Evolutionary conservation across 2,797 vertebrate species (phyloP).

Genomic region (Mus spretus): DNA sequence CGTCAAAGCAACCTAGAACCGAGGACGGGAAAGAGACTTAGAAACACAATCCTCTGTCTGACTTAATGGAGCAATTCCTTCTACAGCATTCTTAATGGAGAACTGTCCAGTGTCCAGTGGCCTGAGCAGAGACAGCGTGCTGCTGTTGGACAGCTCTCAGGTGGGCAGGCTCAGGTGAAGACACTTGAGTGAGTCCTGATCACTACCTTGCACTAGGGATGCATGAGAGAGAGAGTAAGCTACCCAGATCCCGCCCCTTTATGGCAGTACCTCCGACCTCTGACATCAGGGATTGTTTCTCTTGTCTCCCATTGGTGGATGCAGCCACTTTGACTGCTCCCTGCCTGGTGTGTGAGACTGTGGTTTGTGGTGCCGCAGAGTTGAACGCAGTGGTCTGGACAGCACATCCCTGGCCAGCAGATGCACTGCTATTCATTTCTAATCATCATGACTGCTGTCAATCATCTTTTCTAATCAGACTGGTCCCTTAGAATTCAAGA

Average conservation of each 20-base stretch:
- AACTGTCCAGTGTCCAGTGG: not conserved
- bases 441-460: constrained; percentile 25
- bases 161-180: not conserved
- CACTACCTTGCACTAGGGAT: not conserved
- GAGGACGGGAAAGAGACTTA: not conserved
- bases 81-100: not conserved
- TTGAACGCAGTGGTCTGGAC: not conserved
- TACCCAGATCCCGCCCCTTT: not conserved
- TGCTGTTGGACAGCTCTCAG: constrained; percentile 39
- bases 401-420: not conserved
- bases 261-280: not conserved
- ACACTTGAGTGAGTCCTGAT: not conserved
- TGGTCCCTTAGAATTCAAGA: not conserved
- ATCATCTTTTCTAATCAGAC: constrained; percentile 37
- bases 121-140: not conserved
- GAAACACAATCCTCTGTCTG: not conserved
- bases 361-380: not conserved
- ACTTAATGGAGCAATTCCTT: not conserved
- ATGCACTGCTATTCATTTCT: constrained; percentile 29
- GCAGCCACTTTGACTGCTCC: not conserved
- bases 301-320: not conserved
- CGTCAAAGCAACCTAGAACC: constrained; percentile 34
- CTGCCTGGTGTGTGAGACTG: not conserved
- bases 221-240: not conserved
- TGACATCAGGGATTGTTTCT: not conserved